Percentiles rank a stretch among this genome's conserved stretches.
These are phyloP conservation scores for Acipenser oxyrinchus DNA, from an alignment of 2,797 vertebrate genomes.

Conservation along the genomic window DNA sequence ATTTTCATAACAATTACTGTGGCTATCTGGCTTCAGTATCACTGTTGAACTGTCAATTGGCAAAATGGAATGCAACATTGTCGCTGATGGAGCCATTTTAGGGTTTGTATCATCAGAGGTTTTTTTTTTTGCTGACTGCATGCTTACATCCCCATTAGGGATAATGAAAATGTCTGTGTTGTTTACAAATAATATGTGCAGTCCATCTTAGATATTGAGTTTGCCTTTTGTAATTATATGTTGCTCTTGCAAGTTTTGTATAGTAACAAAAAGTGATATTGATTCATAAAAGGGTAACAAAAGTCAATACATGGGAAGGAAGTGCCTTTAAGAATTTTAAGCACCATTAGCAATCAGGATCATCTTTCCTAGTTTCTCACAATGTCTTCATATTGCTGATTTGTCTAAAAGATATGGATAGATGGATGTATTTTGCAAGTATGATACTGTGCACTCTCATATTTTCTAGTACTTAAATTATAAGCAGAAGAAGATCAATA, in stretches of 20 bases:
- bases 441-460: slow-evolving; percentile 23
- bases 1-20: neutral
- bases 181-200: neutral
- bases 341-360: neutral
- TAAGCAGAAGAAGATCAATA: neutral
- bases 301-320: neutral
- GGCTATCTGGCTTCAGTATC: neutral
- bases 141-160: neutral
- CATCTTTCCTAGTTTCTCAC: neutral
- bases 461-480: neutral
- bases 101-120: neutral
- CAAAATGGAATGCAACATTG: neutral
- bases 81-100: neutral
- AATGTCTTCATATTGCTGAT: slow-evolving; percentile 25
- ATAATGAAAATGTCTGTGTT: slow-evolving; percentile 12
- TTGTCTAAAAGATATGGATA: slow-evolving; percentile 19
- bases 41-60: neutral
- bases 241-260: slow-evolving; percentile 3
- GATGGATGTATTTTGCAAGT: slow-evolving; percentile 25
- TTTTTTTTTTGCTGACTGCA: neutral
- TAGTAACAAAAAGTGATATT: slow-evolving; percentile 2
- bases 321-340: neutral
- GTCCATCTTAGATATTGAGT: neutral
- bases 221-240: neutral
- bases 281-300: neutral